Evolutionary conservation across 2,797 vertebrate genomes (phyloP), one percentile per base, ranked within the genome.

Genomic region (Chloroceryle inda): DNA sequence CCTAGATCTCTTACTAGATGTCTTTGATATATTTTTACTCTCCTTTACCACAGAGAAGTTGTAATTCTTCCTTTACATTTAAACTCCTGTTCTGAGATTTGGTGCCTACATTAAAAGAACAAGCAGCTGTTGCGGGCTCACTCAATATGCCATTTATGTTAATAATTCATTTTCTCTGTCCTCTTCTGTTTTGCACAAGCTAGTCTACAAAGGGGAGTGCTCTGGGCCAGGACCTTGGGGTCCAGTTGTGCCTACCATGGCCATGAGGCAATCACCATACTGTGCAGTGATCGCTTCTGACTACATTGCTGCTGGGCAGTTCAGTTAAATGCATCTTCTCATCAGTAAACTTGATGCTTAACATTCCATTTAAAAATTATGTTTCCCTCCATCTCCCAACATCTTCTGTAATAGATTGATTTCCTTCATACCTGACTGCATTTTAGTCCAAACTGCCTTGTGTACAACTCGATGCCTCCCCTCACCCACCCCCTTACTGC

Each of bases 381-480:
- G 2, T 27, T 33, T 77, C 23, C 10, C 4, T 82, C 40, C 7
- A 13, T n/a, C 61, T 78, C 40, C 13, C 27, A 26, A n/a, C 5
- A 13, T 23, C 17, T 50, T 45, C 42, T 27, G 5, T 19, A 66
- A 29, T 5, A 26, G 61, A 16, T 11, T 16, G 4, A 8, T 50
- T 64, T 66, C 66, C 21, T 42, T 35, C 29, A 26, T 45, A 26
- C 21, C n/a, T n/a, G 45, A 45, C 26, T 4, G 1, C 11, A 1
- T 13, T 40, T 89, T n/a, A 21, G 53, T 71, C 42, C n/a, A 17
- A 17, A 38, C 11, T 73, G 33, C 24, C 15, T 56, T 21, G 5
- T 6, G 3, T n/a, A 21, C 4, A 0, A 10, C 20, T 45, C 0
- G 0, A 6, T 73, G 35, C 21, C 56, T 62, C n/a, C 20, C 42